Base-by-base conservation (phyloP, 2,113 vertebrate genomes). In the Nerophis ophidion region DNA sequence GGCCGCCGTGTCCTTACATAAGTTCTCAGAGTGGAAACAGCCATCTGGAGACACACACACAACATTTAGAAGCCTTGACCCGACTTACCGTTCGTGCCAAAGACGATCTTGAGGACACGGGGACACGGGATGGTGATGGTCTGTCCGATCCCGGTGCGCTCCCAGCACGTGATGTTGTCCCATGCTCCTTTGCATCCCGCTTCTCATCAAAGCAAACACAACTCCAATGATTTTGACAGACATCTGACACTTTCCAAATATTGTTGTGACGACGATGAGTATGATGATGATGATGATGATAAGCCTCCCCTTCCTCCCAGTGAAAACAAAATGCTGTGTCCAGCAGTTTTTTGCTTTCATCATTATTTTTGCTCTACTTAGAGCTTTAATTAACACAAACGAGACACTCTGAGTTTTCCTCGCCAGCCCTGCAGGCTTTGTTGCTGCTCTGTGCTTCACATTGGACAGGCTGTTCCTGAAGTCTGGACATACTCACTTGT, bases 131-230 rank as follows among this genome's bases (percentile, higher is more conserved):
- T 73, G 55, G 81, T 84, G 70, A 77, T 26, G 0, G 65, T 76
- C 42, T 80, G 57, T 40, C 83, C 83, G 1, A 76, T 8, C 16
- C 48, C 70, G 0, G 79, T 65, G n/a, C 44, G 52, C 12, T 80
- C 66, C 85, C 85, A 87, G 65, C 85, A 87, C 2, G 83, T 73
- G 0, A 84, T 81, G 62, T 63, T 84, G 75, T 87, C 81, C 85
- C 85, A 85, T 0, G 5, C 10, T 64, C 83, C 85, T 74, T 35
- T 79, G 53, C 85, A 87, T 4, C 89, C 93, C 71, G 65, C 17
- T 6, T 48, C 82, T 84, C 74, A 55, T 5, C 36, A 45, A 63
- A 60, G 15, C 14, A 51, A 56, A 57, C 1, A 8, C 8, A 45
- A n/a, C 4, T 38, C 5, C 1, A n/a, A 55, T 38, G 34, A 9